Base-by-base conservation (phyloP, 1,140 invertebrate species). In the Pseudoatta argentina region DNA sequence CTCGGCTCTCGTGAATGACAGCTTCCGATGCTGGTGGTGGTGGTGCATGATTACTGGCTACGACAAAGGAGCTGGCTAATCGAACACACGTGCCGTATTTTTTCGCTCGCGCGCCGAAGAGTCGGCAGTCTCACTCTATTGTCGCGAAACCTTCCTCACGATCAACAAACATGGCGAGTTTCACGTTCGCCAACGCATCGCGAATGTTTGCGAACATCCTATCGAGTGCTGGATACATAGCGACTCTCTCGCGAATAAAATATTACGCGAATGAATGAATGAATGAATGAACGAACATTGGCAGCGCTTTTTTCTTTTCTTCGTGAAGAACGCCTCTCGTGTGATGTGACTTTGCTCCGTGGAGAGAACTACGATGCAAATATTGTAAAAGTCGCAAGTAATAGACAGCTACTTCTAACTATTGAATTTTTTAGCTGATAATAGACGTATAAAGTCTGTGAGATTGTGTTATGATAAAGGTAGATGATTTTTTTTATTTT, bases 1-100 rank as follows among this genome's bases (percentile, higher is more conserved):
- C 73, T 77, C 59, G 76, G 79, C 57, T 77, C 57, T 77, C 59
- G 76, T 88, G 88, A 88, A 89, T 89, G 87, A 73, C 88, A 86
- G 87, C 71, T 59, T 61, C 67, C 73, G 78, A 77, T 59, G 86
- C 63, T 82, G 48, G 53, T 59, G 61, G 73, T 71, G 88, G 34
- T 27, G 66, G 34, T 81, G 34, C 64, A 71, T 34, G 78, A 81
- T 81, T 27, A 57, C 51, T 81, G 63, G 76, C 75, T 55, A 86
- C 83, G 87, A 89, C 88, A 89, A 89, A 89, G 76, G 85, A 85
- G 55, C 69, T 71, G 63, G 87, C 83, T 89, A 89, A 89, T 89
- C 88, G 88, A 89, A 89, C 88, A 86, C 85, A 87, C 88, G 78
- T 81, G 85, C 71, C 87, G 75, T 89, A 81, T 89, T 88, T 86